phyloP scores from a whole-genome alignment of 2,888 invertebrate genomes.

The Ischnura elegans region DNA sequence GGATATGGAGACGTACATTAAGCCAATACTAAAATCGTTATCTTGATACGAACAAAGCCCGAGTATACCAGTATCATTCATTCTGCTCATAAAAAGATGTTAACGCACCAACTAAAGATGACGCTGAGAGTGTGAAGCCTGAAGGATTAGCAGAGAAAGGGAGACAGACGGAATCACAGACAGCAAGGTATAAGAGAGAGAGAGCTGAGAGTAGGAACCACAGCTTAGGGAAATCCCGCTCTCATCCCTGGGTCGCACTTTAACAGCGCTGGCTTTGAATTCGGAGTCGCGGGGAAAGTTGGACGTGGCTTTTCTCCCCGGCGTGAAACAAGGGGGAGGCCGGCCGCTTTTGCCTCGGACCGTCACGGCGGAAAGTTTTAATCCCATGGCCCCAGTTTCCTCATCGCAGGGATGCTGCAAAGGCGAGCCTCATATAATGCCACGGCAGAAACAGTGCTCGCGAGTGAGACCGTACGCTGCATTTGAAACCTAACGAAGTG shows the following conservation, averaged over 20 bases:
- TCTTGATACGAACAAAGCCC: too few species aligned
- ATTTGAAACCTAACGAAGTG: not conserved
- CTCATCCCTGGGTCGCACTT: not conserved
- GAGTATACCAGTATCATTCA: too few species aligned
- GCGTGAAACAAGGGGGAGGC: not conserved
- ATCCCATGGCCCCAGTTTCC: not conserved
- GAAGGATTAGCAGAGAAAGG: not conserved
- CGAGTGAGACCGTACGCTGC: not conserved
- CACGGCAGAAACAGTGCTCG: not conserved
- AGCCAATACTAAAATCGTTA: too few species aligned
- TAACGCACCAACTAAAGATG: too few species aligned
- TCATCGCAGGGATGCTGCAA: not conserved
- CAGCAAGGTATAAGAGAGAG: not conserved
- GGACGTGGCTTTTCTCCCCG: not conserved
- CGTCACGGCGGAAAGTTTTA: slow-evolving; percentile 4
- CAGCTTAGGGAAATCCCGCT: not conserved
- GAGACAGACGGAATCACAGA: not conserved
- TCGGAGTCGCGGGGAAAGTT: not conserved
- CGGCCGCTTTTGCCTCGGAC: not conserved
- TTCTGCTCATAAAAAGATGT: too few species aligned
- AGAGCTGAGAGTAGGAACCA: not conserved
- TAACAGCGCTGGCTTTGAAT: not conserved
- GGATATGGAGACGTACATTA: too few species aligned
- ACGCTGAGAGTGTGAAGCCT: not conserved
- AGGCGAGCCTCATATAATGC: not conserved